phyloP scores from a whole-genome alignment of 2,888 invertebrate genomes.

The Lysandra bellargus region DNA sequence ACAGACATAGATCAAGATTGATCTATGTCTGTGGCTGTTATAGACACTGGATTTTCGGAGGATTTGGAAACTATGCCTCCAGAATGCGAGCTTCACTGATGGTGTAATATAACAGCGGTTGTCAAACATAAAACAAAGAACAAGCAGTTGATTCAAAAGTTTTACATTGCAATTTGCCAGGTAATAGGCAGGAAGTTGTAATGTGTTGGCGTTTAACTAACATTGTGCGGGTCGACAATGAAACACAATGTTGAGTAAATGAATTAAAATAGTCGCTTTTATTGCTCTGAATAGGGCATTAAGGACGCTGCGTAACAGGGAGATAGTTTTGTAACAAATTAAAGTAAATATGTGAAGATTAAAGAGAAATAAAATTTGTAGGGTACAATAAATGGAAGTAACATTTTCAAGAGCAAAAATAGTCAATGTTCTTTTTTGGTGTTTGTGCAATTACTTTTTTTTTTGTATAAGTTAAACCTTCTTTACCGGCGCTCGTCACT shows the following conservation, averaged over 20 bases:
- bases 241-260: slow-evolving; percentile 19
- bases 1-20: too few relatives aligned
- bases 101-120: not conserved
- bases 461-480: too few relatives aligned
- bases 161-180: not conserved
- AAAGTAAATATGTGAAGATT: not conserved
- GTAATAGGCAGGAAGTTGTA: not conserved
- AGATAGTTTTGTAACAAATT: not conserved
- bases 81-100: not conserved
- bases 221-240: not conserved
- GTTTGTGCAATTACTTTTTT: too few relatives aligned
- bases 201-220: slow-evolving; percentile 8
- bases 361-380: not conserved
- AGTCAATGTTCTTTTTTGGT: too few relatives aligned
- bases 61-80: too few relatives aligned
- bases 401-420: too few relatives aligned
- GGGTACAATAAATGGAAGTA: too few relatives aligned
- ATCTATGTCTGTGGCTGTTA: too few relatives aligned
- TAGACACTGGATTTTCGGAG: too few relatives aligned
- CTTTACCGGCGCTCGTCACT: too few relatives aligned
- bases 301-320: not conserved
- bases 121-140: not conserved
- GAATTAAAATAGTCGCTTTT: slow-evolving; percentile 15
- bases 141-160: not conserved
- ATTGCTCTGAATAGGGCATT: not conserved